A percentile compares a stretch with the other conserved stretches of the same genome.
Conservation (phyloP, 2,888 invertebrate genomes). For the Nomada fabriciana region DNA sequence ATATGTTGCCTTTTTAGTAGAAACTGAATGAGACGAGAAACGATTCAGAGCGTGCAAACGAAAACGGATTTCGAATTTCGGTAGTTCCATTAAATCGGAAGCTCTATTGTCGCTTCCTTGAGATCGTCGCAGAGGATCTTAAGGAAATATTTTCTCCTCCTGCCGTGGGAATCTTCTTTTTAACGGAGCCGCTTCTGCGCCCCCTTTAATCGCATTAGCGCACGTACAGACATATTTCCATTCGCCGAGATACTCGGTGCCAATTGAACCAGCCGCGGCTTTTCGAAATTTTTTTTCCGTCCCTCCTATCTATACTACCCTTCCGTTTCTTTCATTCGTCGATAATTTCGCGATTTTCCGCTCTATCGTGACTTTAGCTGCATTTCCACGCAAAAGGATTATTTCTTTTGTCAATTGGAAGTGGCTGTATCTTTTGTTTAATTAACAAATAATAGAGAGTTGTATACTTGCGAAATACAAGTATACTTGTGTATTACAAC, state of each 20-base stretch:
- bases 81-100: slow-evolving; percentile 51
- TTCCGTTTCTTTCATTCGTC: neutral
- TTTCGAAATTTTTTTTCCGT: slow-evolving; percentile 13
- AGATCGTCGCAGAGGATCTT: slow-evolving; percentile 60
- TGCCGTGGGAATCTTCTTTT: slow-evolving; percentile 64
- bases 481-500: no score
- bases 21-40: neutral
- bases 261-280: slow-evolving; percentile 50
- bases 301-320: slow-evolving; percentile 13
- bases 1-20: neutral
- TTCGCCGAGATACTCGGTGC: slow-evolving; percentile 50
- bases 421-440: no score
- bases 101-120: slow-evolving; percentile 48
- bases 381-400: neutral
- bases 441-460: no score
- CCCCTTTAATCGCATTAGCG: slow-evolving; percentile 71
- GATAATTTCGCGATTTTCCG: neutral
- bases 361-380: neutral
- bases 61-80: slow-evolving; percentile 60
- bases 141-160: slow-evolving; percentile 71
- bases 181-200: slow-evolving; percentile 42
- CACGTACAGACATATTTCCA: slow-evolving; percentile 68
- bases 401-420: no score
- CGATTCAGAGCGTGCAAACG: slow-evolving; percentile 41
- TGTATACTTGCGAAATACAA: no score